These are phyloP conservation scores for Choristoneura rosaceana DNA, from an alignment of 2,888 invertebrate genomes.

Conservation along the genomic window DNA sequence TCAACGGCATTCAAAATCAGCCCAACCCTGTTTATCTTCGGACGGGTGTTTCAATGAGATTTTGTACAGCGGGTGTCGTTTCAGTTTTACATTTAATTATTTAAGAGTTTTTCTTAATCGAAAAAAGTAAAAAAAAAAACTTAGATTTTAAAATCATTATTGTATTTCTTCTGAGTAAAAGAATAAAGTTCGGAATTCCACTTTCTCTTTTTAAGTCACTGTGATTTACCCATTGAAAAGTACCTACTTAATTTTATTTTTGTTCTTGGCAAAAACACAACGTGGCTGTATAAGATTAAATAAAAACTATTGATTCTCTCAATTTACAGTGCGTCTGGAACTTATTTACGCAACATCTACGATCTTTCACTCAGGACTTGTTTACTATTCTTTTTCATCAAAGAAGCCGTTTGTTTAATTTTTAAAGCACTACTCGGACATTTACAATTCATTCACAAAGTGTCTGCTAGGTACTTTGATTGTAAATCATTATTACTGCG, in stretches of 20 bases:
- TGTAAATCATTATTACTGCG: not conserved
- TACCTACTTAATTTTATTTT: not conserved
- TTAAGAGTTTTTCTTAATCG: no score
- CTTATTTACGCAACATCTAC: conserved; percentile 30
- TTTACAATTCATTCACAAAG: conserved; percentile 36
- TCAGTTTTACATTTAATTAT: not conserved
- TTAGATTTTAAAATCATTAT: no score
- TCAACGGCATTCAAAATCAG: conserved; percentile 71
- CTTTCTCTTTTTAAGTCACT: not conserved
- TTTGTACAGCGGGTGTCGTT: conserved; percentile 19
- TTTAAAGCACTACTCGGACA: conserved; percentile 30
- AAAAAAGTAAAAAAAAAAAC: no score
- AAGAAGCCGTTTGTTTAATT: conserved; percentile 37
- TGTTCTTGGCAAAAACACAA: not conserved
- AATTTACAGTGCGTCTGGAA: conserved; percentile 13
- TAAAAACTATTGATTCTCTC: not conserved
- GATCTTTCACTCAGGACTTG: conserved; percentile 28
- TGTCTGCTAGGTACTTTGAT: conserved; percentile 19
- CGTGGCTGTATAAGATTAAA: not conserved
- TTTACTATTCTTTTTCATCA: conserved; percentile 41
- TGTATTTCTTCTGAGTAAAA: no score
- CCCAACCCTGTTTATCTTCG: conserved; percentile 60
- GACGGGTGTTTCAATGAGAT: conserved; percentile 54
- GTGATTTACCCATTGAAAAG: not conserved
- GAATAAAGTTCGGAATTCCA: no score